Conservation (phyloP, 2,888 invertebrate species). For the Callinectes sapidus region DNA sequence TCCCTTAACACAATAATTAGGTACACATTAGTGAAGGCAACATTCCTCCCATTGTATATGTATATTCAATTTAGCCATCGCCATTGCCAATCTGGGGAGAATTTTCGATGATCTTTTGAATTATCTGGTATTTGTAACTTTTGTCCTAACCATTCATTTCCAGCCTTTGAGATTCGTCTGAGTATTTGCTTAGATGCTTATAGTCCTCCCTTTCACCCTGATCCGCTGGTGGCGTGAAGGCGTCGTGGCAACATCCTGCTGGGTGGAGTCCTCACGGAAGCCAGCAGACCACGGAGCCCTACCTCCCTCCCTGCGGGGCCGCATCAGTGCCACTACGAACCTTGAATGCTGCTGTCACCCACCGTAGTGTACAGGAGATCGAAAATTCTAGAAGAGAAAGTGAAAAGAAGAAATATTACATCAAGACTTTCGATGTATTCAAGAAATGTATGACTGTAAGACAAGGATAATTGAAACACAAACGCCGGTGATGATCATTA, state of each 20-base stretch:
- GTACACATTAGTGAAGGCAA: neutral
- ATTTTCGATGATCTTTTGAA: neutral
- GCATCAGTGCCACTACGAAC: conserved; percentile 9
- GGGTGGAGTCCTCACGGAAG: conserved; percentile 25
- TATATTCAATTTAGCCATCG: neutral
- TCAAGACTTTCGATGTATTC: neutral
- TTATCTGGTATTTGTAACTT: neutral
- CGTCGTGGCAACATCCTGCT: conserved; percentile 10
- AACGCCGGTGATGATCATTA: neutral
- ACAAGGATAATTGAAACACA: neutral
- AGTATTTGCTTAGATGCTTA: neutral
- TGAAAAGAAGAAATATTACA: neutral
- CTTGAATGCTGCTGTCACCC: neutral
- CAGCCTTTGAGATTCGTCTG: neutral
- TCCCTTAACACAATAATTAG: no score
- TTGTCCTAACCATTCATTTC: neutral
- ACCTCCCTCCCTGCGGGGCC: neutral
- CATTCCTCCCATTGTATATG: neutral
- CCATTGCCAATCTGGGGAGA: neutral
- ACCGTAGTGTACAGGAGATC: neutral
- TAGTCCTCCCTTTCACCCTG: neutral
- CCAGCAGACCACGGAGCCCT: conserved; percentile 10
- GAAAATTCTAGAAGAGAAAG: neutral
- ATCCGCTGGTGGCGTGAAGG: conserved; percentile 12
- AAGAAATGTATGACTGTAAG: neutral